Evolutionary conservation across 1,140 invertebrate genomes (phyloP).

Genomic region (Drosophila pectinifera): DNA sequence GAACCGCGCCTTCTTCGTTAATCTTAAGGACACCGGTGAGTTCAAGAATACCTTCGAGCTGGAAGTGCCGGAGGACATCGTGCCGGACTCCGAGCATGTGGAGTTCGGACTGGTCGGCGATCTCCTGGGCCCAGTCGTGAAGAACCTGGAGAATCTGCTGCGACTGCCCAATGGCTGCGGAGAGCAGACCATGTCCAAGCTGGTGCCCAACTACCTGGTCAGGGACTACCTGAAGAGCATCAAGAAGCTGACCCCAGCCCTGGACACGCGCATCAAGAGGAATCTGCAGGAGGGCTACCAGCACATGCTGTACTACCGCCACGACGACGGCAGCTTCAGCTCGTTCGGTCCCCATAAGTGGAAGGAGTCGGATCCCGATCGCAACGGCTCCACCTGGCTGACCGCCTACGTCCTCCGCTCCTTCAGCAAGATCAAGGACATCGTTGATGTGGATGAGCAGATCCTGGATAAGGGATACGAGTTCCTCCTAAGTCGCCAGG

Average conservation of each 20-base stretch:
- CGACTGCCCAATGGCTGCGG: slow-evolving; percentile 95
- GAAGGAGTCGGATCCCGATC: slow-evolving; percentile 66
- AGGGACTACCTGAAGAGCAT: slow-evolving; percentile 88
- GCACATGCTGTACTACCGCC: slow-evolving; percentile 94
- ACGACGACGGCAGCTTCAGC: slow-evolving; percentile 96
- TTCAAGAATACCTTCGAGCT: slow-evolving; percentile 88
- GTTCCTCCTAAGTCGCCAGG: slow-evolving; percentile 93
- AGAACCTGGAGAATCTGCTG: slow-evolving; percentile 91
- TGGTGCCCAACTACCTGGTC: slow-evolving; percentile 95
- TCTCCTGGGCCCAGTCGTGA: slow-evolving; percentile 90
- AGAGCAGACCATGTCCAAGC: slow-evolving; percentile 97
- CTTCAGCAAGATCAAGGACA: slow-evolving; percentile 91
- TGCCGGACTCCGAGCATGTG: slow-evolving; percentile 89
- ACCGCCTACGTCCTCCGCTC: slow-evolving; percentile 97
- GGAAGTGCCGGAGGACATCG: slow-evolving; percentile 89
- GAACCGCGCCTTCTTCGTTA: slow-evolving; percentile 91
- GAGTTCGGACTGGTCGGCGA: slow-evolving; percentile 91
- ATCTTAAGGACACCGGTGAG: slow-evolving; percentile 87
- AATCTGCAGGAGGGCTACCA: slow-evolving; percentile 97
- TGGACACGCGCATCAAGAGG: slow-evolving; percentile 90
- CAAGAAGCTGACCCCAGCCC: slow-evolving; percentile 84
- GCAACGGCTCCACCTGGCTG: slow-evolving; percentile 95
- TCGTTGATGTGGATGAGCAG: slow-evolving; percentile 91
- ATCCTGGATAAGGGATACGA: slow-evolving; percentile 90
- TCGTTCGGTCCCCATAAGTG: slow-evolving; percentile 90